A percentile compares a stretch with the other conserved stretches of the same genome.
phyloP scores from a whole-genome alignment of 30 jellyfish, hydroid and myxozoan genomes.

The Hydractinia symbiolongicarpus region DNA sequence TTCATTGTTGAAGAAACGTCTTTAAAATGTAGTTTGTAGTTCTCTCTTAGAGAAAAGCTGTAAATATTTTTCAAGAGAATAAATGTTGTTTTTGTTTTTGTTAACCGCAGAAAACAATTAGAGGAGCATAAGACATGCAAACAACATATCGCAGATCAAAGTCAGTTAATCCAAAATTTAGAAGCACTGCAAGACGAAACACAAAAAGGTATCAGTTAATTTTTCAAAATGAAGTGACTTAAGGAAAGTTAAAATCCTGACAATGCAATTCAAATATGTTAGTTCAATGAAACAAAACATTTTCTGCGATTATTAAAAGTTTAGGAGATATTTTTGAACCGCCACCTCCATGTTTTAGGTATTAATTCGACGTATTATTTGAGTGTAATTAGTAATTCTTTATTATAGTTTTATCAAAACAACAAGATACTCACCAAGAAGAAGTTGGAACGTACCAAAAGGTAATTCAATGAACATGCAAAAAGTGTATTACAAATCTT shows the following conservation, averaged over 20 bases:
- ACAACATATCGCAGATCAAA: slow-evolving; percentile 62
- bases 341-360: too few species aligned
- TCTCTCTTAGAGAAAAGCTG: not conserved
- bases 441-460: slow-evolving; percentile 54
- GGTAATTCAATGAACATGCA: slow-evolving; percentile 24
- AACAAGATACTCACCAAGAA: slow-evolving; percentile 57
- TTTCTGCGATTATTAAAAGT: too few species aligned
- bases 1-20: too few species aligned
- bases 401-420: slow-evolving; percentile 51
- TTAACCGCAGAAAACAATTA: slow-evolving; percentile 24
- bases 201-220: slow-evolving; percentile 60
- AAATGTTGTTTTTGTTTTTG: not conserved
- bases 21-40: not conserved
- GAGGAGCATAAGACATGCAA: slow-evolving; percentile 42
- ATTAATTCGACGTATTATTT: too few species aligned
- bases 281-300: too few species aligned
- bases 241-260: too few species aligned
- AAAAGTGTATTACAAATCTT: too few species aligned
- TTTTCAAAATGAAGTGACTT: too few species aligned
- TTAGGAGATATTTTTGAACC: too few species aligned
- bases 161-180: slow-evolving; percentile 45
- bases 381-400: not conserved
- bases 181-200: slow-evolving; percentile 77
- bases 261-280: too few species aligned
- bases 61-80: not conserved